A percentile compares a stretch with the other conserved stretches of the same genome.
phyloP scores from a whole-genome alignment of 2,113 vertebrate genomes.

The Eudyptes chrysolophus region DNA sequence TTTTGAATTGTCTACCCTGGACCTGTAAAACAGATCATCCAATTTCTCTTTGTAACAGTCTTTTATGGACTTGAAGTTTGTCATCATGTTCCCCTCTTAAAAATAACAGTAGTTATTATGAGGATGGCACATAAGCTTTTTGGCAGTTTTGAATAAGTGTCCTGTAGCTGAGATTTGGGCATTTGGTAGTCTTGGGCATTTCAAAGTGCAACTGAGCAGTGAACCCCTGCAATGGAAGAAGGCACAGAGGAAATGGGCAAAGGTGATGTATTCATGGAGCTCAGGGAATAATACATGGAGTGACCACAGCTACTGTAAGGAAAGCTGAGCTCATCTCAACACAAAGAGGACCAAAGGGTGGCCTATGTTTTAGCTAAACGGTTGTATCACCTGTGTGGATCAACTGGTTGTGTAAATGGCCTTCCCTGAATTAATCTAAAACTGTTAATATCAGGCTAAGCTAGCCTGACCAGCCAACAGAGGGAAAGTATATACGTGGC shows the following conservation, averaged over 20 bases:
- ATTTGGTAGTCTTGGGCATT: neutral
- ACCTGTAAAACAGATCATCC: neutral
- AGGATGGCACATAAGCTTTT: neutral
- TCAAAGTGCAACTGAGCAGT: neutral
- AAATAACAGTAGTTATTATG: neutral
- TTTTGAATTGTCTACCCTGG: neutral
- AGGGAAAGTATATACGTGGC: too few relatives aligned
- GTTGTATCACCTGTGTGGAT: neutral
- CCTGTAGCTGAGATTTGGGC: neutral
- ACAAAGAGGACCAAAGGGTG: neutral
- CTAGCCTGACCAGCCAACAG: neutral
- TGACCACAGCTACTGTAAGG: neutral
- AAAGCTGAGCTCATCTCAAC: neutral
- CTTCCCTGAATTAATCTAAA: neutral
- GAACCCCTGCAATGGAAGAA: neutral
- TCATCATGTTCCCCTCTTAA: neutral
- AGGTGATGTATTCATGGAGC: neutral
- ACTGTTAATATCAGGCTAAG: neutral
- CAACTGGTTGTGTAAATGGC: neutral
- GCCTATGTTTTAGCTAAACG: neutral
- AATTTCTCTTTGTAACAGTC: neutral
- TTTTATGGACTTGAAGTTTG: neutral
- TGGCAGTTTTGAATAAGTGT: neutral
- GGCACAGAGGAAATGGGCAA: neutral
- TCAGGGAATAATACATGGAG: neutral